Conservation (phyloP, 2,888 invertebrate genomes). For the Trimorus sp. region DNA sequence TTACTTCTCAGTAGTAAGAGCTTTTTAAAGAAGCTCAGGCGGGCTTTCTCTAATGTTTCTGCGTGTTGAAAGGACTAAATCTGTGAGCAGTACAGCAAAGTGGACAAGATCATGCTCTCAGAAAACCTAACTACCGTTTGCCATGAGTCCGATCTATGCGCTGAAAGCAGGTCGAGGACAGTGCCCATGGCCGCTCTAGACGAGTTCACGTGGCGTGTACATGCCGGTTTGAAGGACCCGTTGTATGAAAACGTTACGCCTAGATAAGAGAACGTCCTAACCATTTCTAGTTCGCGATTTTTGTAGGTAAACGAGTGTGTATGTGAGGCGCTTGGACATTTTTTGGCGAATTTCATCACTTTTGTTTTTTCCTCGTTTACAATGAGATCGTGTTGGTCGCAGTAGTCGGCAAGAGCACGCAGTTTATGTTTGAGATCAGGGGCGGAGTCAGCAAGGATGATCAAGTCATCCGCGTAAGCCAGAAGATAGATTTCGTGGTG, state of each 20-base stretch:
- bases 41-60: not conserved
- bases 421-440: conserved; percentile 4
- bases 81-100: conserved; percentile 9
- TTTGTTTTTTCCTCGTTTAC: too few relatives aligned
- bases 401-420: not conserved
- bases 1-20: not conserved
- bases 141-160: not conserved
- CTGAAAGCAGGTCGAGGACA: not conserved
- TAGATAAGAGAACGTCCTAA: conserved; percentile 6
- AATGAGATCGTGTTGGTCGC: too few relatives aligned
- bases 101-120: not conserved
- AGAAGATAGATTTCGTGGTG: too few relatives aligned
- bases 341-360: too few relatives aligned
- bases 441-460: not conserved
- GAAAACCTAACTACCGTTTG: not conserved
- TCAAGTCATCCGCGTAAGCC: too few relatives aligned
- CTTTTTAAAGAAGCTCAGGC: conserved; percentile 11
- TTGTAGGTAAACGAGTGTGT: too few relatives aligned
- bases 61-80: not conserved
- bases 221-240: not conserved
- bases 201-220: not conserved
- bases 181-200: not conserved
- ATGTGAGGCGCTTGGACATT: too few relatives aligned
- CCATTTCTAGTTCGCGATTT: not conserved
- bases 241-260: conserved; percentile 1